Evolutionary conservation across 2,888 invertebrate genomes (phyloP).

Genomic region (Brachylomia viminalis): DNA sequence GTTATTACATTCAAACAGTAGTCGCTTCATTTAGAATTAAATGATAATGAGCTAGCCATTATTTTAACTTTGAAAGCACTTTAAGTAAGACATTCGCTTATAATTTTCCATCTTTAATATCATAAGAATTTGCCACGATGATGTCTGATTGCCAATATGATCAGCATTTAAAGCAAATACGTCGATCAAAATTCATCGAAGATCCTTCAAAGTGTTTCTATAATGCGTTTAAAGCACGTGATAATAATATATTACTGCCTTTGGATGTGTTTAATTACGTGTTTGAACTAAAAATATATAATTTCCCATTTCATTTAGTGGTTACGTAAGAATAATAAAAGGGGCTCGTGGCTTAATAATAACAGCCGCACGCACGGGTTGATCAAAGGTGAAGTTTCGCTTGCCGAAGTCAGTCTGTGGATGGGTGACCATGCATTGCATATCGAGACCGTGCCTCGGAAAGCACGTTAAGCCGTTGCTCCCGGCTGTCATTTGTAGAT

Average conservation of each 20-base stretch:
- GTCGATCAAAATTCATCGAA: constrained; percentile 49
- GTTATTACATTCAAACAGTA: neutral
- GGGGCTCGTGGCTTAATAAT: neutral
- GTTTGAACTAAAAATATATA: constrained; percentile 45
- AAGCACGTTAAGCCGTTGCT: neutral
- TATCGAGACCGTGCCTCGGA: neutral
- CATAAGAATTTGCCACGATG: constrained; percentile 2
- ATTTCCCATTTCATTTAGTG: constrained; percentile 33
- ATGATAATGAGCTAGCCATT: neutral
- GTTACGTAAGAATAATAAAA: constrained; percentile 17
- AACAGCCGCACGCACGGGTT: neutral
- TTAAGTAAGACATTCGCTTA: neutral
- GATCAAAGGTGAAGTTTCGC: no score
- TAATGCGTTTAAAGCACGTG: constrained; percentile 42
- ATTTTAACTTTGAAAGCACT: neutral
- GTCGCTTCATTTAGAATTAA: neutral
- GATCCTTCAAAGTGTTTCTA: constrained; percentile 33
- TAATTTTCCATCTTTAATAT: neutral
- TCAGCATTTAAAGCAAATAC: constrained; percentile 41
- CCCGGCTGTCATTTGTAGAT: neutral
- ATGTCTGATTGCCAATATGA: constrained; percentile 29
- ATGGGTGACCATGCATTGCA: neutral
- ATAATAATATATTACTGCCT: constrained; percentile 21
- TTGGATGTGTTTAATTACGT: constrained; percentile 42
- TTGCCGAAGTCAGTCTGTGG: no score